A percentile compares a stretch with the other conserved stretches of the same genome.
Conservation (phyloP, 2,797 vertebrate species). For the Kryptolebias ocellatus region DNA sequence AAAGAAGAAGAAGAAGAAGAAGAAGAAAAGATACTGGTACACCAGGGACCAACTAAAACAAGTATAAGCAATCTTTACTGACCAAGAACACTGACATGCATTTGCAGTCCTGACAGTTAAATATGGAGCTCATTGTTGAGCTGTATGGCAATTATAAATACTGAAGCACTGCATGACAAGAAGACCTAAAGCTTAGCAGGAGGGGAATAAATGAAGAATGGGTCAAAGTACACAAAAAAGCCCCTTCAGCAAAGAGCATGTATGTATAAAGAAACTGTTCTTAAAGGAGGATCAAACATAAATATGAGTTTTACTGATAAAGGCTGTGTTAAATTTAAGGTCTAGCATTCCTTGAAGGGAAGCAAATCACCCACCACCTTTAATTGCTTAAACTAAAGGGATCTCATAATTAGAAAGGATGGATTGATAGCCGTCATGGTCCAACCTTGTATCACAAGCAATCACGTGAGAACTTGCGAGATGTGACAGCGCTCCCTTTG, state of each 20-base stretch:
- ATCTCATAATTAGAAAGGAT: too few relatives aligned
- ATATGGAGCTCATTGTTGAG: neutral
- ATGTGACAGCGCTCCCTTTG: too few relatives aligned
- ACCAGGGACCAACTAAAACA: neutral
- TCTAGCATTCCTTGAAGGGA: too few relatives aligned
- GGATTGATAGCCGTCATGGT: too few relatives aligned
- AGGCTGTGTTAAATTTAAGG: too few relatives aligned
- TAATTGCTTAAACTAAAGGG: too few relatives aligned
- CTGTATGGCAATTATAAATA: slow-evolving; percentile 5
- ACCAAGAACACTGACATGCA: too few relatives aligned
- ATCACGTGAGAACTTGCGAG: too few relatives aligned
- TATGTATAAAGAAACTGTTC: neutral
- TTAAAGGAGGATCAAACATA: neutral
- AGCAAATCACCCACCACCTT: too few relatives aligned
- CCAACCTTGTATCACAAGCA: too few relatives aligned
- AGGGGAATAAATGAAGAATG: neutral
- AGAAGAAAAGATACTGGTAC: neutral
- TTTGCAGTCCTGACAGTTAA: neutral
- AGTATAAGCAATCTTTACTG: neutral
- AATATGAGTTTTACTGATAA: neutral
- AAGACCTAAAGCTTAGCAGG: slow-evolving; percentile 6
- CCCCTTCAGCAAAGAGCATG: neutral
- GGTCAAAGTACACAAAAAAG: neutral
- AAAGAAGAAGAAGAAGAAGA: neutral
- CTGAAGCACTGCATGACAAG: neutral